phyloP scores from a whole-genome alignment of 2,113 vertebrate species.

The Pogona vitticeps region DNA sequence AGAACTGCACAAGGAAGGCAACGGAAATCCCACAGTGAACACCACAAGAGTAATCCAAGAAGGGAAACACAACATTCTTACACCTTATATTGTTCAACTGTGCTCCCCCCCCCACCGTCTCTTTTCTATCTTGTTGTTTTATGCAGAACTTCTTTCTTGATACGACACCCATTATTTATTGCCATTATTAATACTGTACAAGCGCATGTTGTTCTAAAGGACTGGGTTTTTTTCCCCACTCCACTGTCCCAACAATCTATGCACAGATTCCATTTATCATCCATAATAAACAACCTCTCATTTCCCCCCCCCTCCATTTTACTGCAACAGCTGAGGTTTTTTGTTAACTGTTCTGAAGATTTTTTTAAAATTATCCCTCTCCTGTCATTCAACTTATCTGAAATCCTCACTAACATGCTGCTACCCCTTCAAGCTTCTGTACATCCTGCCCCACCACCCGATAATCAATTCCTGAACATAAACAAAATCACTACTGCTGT shows the following conservation, averaged over 20 bases:
- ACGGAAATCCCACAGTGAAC: neutral
- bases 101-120: neutral
- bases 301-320: neutral
- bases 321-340: neutral
- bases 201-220: neutral
- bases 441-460: neutral
- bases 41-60: neutral
- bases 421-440: neutral
- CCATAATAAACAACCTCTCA: neutral
- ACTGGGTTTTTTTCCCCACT: neutral
- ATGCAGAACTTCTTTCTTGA: neutral
- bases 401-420: neutral
- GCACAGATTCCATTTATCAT: neutral
- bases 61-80: neutral
- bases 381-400: neutral
- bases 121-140: neutral
- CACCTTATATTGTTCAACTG: neutral
- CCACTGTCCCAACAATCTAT: neutral
- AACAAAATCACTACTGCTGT: accelerated
- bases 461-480: neutral
- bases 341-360: neutral
- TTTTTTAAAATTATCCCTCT: neutral
- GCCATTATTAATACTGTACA: neutral
- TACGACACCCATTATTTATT: neutral
- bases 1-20: neutral